A percentile compares a stretch with the other conserved stretches of the same genome.
phyloP scores from a whole-genome alignment of 1,140 invertebrate genomes.

The Polyergus mexicanus region DNA sequence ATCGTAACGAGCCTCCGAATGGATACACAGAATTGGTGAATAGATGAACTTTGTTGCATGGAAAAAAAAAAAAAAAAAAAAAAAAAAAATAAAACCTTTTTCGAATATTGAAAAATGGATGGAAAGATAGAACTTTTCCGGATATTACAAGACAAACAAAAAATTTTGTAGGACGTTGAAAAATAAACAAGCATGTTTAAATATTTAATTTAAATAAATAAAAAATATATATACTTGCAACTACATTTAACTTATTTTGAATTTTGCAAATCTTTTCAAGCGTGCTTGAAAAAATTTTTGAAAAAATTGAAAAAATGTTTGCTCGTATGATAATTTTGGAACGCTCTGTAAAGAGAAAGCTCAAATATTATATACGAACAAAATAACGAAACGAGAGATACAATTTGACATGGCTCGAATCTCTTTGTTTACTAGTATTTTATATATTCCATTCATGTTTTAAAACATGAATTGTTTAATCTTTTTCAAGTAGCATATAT shows the following conservation, averaged over 20 bases:
- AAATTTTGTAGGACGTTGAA: background rate
- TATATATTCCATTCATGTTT: background rate
- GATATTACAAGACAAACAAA: background rate
- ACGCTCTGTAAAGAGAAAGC: background rate
- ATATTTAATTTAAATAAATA: background rate
- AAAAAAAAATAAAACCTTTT: conserved; percentile 24
- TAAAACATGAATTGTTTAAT: background rate
- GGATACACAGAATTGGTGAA: conserved; percentile 7
- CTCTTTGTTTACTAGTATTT: background rate
- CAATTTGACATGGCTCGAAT: conserved; percentile 28
- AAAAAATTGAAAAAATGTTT: background rate
- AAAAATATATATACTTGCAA: background rate
- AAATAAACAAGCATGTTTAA: conserved; percentile 28
- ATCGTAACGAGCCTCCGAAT: conserved; percentile 32
- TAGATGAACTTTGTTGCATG: background rate
- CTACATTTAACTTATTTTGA: conserved; percentile 14
- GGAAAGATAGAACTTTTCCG: background rate
- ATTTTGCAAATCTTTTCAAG: conserved; percentile 9
- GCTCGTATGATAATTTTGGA: background rate
- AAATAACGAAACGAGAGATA: conserved; percentile 2
- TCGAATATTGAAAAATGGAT: conserved; percentile 31
- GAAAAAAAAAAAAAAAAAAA: conserved; percentile 21
- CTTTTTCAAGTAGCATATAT: background rate
- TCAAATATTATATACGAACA: background rate
- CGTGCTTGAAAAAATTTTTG: too few species aligned